Evolutionary conservation across 2,113 vertebrate genomes (phyloP).

Genomic region (Sinocyclocheilus grahami): DNA sequence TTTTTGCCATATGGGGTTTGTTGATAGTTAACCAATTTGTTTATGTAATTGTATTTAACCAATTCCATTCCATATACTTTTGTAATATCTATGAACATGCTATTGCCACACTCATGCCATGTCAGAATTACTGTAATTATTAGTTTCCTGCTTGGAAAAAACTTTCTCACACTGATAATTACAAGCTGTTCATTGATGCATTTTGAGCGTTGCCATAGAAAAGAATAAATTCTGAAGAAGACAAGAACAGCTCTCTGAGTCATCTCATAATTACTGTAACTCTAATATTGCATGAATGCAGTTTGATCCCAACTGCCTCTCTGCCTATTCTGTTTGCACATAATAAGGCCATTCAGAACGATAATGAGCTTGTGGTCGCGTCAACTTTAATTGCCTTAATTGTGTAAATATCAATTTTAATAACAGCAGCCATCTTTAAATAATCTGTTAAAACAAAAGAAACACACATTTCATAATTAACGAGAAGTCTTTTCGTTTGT

Average conservation of each 20-base stretch:
- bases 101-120: background rate
- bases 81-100: background rate
- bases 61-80: background rate
- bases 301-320: background rate
- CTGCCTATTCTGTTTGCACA: background rate
- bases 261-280: conserved; percentile 18
- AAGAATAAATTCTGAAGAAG: background rate
- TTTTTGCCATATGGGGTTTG: too few species aligned
- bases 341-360: background rate
- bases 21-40: background rate
- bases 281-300: background rate
- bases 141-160: background rate
- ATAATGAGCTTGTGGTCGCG: conserved; percentile 2
- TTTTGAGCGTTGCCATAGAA: background rate
- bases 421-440: background rate
- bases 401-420: background rate
- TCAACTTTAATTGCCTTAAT: conserved; percentile 7
- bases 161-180: background rate
- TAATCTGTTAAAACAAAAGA: conserved; percentile 7
- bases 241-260: background rate
- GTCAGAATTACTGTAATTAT: background rate
- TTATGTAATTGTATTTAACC: background rate
- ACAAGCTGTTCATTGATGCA: background rate
- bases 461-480: background rate
- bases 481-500: background rate